Base-by-base conservation (phyloP, 2,797 vertebrate species). In the Enteromius anoplus region DNA sequence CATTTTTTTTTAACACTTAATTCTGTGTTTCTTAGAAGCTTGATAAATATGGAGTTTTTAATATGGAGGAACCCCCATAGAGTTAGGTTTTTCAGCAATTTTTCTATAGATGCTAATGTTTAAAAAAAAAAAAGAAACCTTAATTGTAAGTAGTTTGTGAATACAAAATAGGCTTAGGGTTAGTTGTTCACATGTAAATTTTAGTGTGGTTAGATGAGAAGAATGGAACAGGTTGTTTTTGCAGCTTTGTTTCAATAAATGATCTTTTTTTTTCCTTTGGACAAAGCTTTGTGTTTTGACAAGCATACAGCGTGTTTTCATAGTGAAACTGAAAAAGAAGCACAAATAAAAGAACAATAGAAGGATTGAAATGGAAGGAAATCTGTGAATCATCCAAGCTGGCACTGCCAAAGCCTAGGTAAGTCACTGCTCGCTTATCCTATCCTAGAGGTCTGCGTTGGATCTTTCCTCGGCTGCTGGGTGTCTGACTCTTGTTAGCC, bases 351-450 rank as follows among this genome's bases (percentile, higher is more conserved):
- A 79, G 47, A 79, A 68, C 64, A 40, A 51, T 26, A 23, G 45
- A 7, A 51, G 47, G 21, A 53, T 45, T 79, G 29, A 51, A 79
- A 78, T 45, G 23, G 40, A 69, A 66, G 32, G 62, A 66, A 75
- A 58, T 72, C 12, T 15, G 0, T 66, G 58, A 62, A 12, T 47
- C 75, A 47, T 23, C 58, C 23, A 19, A 15, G 75, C 60, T 66
- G 21, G 21, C 11, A 51, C 40, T 78, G 60, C 17, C 62, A 78
- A 78, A 78, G 76, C 42, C 17, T 64, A 51, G 53, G 65, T 53
- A 53, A 80, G 68, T 65, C 32, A 82, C 40, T 49, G 62, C 84
- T 89, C 84, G 78, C 88, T 90, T 82, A 83, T 88, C 84, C 73
- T 83, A 71, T 88, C 81, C 77, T 71, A 2, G 2, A 32, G 37